A percentile compares a stretch with the other conserved stretches of the same genome.
Conservation (phyloP, 2,888 invertebrate genomes). For the Leuctra nigra region DNA sequence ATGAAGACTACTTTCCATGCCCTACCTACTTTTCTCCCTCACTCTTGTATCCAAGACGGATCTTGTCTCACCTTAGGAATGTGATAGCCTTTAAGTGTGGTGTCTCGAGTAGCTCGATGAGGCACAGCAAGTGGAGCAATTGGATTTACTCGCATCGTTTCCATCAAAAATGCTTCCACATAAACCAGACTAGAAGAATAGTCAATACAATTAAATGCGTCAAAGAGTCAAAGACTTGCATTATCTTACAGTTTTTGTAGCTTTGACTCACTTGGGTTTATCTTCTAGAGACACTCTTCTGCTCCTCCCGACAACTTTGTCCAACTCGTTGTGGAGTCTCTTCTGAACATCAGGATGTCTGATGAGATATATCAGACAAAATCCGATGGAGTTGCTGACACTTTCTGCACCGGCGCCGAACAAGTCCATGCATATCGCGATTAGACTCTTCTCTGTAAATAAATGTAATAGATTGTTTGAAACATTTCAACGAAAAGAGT, state of each 20-base stretch:
- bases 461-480: too few relatives aligned
- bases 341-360: conserved; percentile 30
- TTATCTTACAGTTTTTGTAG: too few relatives aligned
- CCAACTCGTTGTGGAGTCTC: conserved; percentile 29
- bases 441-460: conserved; percentile 27
- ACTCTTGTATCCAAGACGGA: too few relatives aligned
- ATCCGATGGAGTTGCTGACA: conserved; percentile 28
- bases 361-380: conserved; percentile 30
- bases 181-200: conserved; percentile 24
- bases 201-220: too few relatives aligned
- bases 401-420: conserved; percentile 31
- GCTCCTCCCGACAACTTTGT: conserved; percentile 25
- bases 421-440: conserved; percentile 29
- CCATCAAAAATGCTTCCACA: conserved; percentile 27
- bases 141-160: conserved; percentile 27
- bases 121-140: conserved; percentile 26
- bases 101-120: conserved; percentile 21
- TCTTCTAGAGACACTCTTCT: conserved; percentile 23
- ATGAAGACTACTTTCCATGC: too few relatives aligned
- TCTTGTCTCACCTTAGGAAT: conserved; percentile 30
- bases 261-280: conserved; percentile 24
- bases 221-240: too few relatives aligned
- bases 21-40: too few relatives aligned
- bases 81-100: conserved; percentile 24
- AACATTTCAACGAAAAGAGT: too few relatives aligned